Percentiles rank a stretch among this genome's conserved stretches.
These are phyloP conservation scores for Esox masquinongy DNA, from an alignment of 2,797 vertebrate species.

Conservation along the genomic window DNA sequence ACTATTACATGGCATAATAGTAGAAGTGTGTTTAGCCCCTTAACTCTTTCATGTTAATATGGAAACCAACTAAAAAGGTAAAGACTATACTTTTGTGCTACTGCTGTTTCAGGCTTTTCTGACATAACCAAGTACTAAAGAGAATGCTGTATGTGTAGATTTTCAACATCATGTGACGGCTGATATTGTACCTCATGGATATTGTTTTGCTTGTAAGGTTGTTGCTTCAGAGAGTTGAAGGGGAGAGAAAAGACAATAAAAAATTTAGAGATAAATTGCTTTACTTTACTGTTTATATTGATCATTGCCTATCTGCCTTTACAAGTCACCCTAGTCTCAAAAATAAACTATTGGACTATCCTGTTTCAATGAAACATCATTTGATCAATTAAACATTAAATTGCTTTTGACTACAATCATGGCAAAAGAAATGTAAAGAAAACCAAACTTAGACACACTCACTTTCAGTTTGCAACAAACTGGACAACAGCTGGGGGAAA, in stretches of 20 bases:
- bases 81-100: neutral
- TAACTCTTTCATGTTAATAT: neutral
- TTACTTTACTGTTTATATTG: neutral
- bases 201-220: conserved; percentile 26
- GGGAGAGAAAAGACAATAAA: conserved; percentile 7
- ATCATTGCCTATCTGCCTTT: neutral
- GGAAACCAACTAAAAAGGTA: neutral
- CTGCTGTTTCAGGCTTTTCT: neutral
- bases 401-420: neutral
- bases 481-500: neutral
- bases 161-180: conserved; percentile 1
- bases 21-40: neutral
- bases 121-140: neutral
- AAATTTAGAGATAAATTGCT: neutral
- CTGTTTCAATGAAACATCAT: neutral
- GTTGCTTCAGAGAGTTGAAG: conserved; percentile 10
- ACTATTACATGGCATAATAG: neutral
- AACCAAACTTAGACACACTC: neutral
- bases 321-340: neutral
- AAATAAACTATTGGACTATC: neutral
- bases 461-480: neutral
- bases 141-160: neutral
- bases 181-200: conserved; percentile 22
- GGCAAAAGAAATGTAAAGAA: neutral
- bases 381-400: neutral